Evolutionary conservation across 2,888 invertebrate species (phyloP).

Genomic region (Strigamia transsilvanica): DNA sequence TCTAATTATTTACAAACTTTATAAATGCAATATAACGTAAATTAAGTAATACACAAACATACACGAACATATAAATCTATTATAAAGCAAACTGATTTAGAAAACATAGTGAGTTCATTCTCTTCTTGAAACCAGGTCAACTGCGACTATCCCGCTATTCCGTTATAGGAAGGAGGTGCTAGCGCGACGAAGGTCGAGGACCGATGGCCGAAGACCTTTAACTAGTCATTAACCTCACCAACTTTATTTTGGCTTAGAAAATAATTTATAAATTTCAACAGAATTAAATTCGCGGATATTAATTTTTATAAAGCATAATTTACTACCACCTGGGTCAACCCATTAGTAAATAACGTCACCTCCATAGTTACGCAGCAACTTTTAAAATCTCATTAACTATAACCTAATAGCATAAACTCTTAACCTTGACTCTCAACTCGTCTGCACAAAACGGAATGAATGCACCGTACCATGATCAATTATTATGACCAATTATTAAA

Average conservation of each 20-base stretch:
- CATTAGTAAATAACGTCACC: neutral
- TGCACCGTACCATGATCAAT: too few species aligned
- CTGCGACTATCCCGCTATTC: neutral
- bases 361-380: neutral
- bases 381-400: neutral
- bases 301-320: neutral
- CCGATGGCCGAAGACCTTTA: conserved; percentile 13
- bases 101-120: neutral
- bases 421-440: neutral
- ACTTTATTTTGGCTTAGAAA: neutral
- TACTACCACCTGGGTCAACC: neutral
- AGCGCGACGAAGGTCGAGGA: conserved; percentile 14
- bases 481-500: too few species aligned
- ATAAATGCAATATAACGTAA: neutral
- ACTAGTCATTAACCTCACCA: neutral
- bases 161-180: neutral
- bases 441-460: too few species aligned
- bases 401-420: neutral
- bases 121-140: conserved; percentile 15
- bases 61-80: neutral
- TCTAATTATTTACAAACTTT: too few species aligned
- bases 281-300: neutral
- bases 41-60: neutral
- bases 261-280: neutral
- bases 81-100: neutral